Evolutionary conservation across 2,888 invertebrate species (phyloP), one percentile per base, ranked within the genome.

Genomic region (Dioctria linearis): DNA sequence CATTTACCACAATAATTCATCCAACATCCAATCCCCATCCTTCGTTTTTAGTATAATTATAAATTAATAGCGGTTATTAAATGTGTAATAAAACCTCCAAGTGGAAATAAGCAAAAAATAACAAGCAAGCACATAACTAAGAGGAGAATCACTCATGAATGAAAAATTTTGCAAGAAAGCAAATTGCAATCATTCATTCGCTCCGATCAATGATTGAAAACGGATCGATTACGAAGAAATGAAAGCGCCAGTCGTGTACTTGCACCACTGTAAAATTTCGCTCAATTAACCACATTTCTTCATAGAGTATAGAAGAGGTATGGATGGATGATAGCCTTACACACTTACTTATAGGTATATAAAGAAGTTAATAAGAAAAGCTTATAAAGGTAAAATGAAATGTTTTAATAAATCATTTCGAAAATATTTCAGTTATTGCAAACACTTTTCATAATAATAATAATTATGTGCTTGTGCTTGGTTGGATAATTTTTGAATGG

Each of bases 221-320:
- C 63, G 25, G 61, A 76, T 76, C 76, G 76, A 76, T 76, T 76
- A 76, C 76, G 46, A 63, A 43, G 61, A 63, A 76, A 76, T 63
- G 76, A 76, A 76, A 76, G 63, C 63, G 25, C 43, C 25, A 25
- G 25, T 25, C 25, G 25, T 25, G 25, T 25, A 25, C 25, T 25
- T 25, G 25, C 25, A 25, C 25, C 25, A 25, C 25, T n/a, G 46
- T 49, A 40, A 63, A 76, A 76, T 46, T 76, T 61, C 63, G 63
- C 63, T 76, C 76, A 76, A 76, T 76, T 76, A 76, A 57, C 63
- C 54, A 57, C 76, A 76, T 76, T 76, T 25, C 59, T 43, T 39
- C 73, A 25, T 54, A 54, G 54, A 54, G 54, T 25, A 25, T 25
- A 1, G 25, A n/a, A n/a, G n/a, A n/a, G n/a, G n/a, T n/a, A n/a